A percentile compares a stretch with the other conserved stretches of the same genome.
Evolutionary conservation across 2,888 invertebrate species (phyloP).

Genomic region (Atethmia centrago): DNA sequence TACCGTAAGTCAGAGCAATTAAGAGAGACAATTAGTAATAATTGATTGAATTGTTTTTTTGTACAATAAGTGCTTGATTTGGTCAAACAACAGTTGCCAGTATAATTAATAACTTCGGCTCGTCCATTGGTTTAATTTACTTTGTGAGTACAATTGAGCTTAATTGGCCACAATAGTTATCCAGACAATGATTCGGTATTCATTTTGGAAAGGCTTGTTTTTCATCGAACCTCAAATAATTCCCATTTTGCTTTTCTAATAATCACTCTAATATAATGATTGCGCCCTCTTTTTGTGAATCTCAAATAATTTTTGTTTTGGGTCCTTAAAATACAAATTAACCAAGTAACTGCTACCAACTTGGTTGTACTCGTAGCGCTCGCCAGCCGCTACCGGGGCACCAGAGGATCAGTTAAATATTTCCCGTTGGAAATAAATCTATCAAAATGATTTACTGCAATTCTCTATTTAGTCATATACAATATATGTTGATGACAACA

Average conservation of each 20-base stretch:
- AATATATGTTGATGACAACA: too few species aligned
- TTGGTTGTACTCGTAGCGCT: not conserved
- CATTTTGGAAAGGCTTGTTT: not conserved
- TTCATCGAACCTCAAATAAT: not conserved
- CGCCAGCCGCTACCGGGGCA: not conserved
- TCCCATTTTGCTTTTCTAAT: too few species aligned
- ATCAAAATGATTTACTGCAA: too few species aligned
- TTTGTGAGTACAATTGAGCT: slow-evolving; percentile 17
- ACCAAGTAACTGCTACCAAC: not conserved
- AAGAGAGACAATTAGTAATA: not conserved
- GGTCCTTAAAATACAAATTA: not conserved
- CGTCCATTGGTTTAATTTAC: slow-evolving; percentile 16
- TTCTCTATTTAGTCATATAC: not conserved
- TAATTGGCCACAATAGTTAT: slow-evolving; percentile 3
- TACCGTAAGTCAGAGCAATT: slow-evolving; percentile 20
- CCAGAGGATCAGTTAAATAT: not conserved
- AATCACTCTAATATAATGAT: not conserved
- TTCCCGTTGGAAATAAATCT: not conserved
- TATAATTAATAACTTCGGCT: slow-evolving; percentile 18
- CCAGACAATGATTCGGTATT: not conserved
- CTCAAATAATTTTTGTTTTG: too few species aligned
- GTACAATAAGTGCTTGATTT: slow-evolving; percentile 19
- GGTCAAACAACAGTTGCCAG: slow-evolving; percentile 7
- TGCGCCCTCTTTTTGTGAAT: too few species aligned
- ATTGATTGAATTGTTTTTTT: slow-evolving; percentile 18